Evolutionary conservation across 2,888 invertebrate genomes (phyloP).

Genomic region (Watsonalla cultraria): DNA sequence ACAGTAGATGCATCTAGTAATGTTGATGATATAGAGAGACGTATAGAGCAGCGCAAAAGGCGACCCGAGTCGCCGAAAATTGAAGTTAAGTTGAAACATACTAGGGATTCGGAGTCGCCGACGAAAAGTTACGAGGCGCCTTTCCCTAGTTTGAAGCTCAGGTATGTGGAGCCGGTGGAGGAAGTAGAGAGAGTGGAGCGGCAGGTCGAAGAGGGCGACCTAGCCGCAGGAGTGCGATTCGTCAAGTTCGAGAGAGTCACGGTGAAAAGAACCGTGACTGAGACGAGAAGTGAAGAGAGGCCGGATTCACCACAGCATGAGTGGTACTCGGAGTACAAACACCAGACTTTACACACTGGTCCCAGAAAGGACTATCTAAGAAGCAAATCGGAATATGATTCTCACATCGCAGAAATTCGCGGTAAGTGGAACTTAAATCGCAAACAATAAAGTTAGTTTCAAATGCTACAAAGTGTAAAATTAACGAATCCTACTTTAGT

Average conservation of each 20-base stretch:
- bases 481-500: too few relatives aligned
- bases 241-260: slow-evolving; percentile 86
- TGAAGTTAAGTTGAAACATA: slow-evolving; percentile 80
- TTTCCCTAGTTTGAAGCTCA: slow-evolving; percentile 66
- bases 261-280: slow-evolving; percentile 80
- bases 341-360: slow-evolving; percentile 80
- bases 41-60: slow-evolving; percentile 77
- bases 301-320: slow-evolving; percentile 68
- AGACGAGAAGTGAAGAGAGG: slow-evolving; percentile 60
- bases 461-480: neutral
- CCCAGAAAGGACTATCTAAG: slow-evolving; percentile 85
- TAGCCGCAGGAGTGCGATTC: slow-evolving; percentile 80
- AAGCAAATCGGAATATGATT: slow-evolving; percentile 91
- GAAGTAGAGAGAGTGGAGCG: slow-evolving; percentile 48
- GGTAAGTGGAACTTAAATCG: slow-evolving; percentile 73
- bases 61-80: slow-evolving; percentile 77
- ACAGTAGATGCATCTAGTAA: slow-evolving; percentile 68
- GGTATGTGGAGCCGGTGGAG: slow-evolving; percentile 62
- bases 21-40: slow-evolving; percentile 80
- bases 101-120: slow-evolving; percentile 71
- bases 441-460: neutral
- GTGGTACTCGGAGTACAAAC: slow-evolving; percentile 70
- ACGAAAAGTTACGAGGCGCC: slow-evolving; percentile 58
- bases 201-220: slow-evolving; percentile 82
- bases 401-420: slow-evolving; percentile 91